A percentile compares a stretch with the other conserved stretches of the same genome.
phyloP scores from a whole-genome alignment of 2,888 invertebrate genomes.

The Idaea straminata region DNA sequence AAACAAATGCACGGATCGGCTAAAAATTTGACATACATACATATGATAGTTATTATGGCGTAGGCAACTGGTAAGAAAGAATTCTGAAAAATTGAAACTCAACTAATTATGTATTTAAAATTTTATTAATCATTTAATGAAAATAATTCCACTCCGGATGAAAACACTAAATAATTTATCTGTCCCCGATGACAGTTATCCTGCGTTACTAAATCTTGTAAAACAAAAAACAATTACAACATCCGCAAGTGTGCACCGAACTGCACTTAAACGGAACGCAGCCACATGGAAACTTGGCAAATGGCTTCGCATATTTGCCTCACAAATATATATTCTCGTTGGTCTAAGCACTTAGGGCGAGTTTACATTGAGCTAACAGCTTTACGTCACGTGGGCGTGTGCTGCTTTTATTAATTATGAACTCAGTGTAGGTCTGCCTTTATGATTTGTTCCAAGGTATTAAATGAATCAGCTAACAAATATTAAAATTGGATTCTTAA shows the following conservation, averaged over 20 bases:
- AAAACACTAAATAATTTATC: too few relatives aligned
- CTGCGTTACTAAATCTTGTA: background rate
- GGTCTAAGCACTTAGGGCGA: conserved; percentile 17
- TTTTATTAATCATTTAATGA: too few relatives aligned
- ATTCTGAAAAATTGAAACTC: too few relatives aligned
- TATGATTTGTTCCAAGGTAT: background rate
- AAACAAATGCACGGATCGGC: too few relatives aligned
- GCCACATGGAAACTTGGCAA: conserved; percentile 44
- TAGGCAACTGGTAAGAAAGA: background rate
- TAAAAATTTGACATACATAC: too few relatives aligned
- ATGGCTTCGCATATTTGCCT: conserved; percentile 44
- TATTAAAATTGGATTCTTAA: background rate
- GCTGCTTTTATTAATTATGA: background rate
- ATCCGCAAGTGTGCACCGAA: conserved; percentile 19
- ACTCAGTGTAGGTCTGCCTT: background rate
- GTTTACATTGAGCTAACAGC: conserved; percentile 3
- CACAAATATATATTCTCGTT: conserved; percentile 34
- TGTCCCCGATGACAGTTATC: too few relatives aligned
- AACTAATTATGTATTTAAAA: too few relatives aligned
- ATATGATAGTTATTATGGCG: too few relatives aligned
- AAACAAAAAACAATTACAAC: conserved; percentile 6
- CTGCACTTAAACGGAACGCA: conserved; percentile 28
- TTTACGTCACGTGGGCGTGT: background rate
- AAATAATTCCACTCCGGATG: too few relatives aligned
- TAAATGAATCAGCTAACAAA: background rate